A percentile compares a stretch with the other conserved stretches of the same genome.
Evolutionary conservation across 2,888 invertebrate species (phyloP).

Genomic region (Sclerodermus sp.): DNA sequence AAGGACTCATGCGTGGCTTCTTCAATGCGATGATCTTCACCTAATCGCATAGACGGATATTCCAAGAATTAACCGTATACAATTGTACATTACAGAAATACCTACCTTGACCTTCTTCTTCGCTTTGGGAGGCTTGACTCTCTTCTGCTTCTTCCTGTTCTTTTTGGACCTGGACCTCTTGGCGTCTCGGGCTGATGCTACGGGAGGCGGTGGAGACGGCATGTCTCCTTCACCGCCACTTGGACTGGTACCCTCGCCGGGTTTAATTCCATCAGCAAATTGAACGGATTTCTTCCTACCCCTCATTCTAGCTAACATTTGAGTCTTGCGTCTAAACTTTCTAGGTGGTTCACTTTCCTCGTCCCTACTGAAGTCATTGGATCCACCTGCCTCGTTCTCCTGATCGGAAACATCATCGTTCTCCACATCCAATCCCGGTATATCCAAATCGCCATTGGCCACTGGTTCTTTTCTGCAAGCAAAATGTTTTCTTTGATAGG

Average conservation of each 20-base stretch:
- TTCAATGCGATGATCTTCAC: conserved; percentile 58
- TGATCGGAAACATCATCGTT: conserved; percentile 16
- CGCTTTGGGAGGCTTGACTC: conserved; percentile 60
- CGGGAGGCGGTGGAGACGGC: conserved; percentile 64
- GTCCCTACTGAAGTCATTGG: too few relatives aligned
- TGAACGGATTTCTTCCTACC: conserved; percentile 60
- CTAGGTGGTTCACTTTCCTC: too few relatives aligned
- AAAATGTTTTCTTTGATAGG: too few relatives aligned
- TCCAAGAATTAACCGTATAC: too few relatives aligned
- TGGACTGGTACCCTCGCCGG: conserved; percentile 64
- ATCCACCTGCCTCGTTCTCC: too few relatives aligned
- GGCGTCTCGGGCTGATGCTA: conserved; percentile 32
- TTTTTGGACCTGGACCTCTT: conserved; percentile 48
- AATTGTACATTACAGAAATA: too few relatives aligned
- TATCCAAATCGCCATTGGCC: conserved; percentile 42
- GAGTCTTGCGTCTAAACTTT: too few relatives aligned
- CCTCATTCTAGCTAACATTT: conserved; percentile 4
- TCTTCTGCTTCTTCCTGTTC: conserved; percentile 61
- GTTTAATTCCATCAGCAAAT: conserved; percentile 66
- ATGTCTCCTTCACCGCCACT: conserved; percentile 65
- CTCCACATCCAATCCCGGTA: conserved; percentile 21
- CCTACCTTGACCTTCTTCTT: conserved; percentile 61
- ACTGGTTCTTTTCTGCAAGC: conserved; percentile 24
- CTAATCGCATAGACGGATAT: conserved; percentile 39
- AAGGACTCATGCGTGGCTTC: conserved; percentile 50